phyloP scores from a whole-genome alignment of 2,888 invertebrate species.

The Daptonema setosum region DNA sequence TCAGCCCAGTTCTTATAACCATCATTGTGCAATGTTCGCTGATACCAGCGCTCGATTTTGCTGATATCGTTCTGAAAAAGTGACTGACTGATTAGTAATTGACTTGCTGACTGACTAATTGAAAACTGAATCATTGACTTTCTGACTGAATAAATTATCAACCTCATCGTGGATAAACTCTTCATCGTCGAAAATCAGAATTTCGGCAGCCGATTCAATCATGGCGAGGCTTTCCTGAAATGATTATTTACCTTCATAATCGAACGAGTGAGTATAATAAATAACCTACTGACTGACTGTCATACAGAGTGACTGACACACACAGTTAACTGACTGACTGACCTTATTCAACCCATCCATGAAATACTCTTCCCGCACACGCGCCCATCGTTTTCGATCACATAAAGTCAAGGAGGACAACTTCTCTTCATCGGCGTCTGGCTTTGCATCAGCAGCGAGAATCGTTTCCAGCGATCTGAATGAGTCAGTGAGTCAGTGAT shows the following conservation, averaged over 20 bases:
- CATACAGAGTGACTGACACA: too few species aligned
- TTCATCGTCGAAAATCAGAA: slow-evolving; percentile 67
- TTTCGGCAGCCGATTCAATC: slow-evolving; percentile 71
- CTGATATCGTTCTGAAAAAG: slow-evolving; percentile 24
- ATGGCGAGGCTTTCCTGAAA: slow-evolving; percentile 58
- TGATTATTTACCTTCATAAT: too few species aligned
- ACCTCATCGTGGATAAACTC: slow-evolving; percentile 66
- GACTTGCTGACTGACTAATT: neutral
- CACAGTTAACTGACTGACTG: too few species aligned
- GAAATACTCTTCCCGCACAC: slow-evolving; percentile 51
- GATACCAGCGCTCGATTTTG: slow-evolving; percentile 58
- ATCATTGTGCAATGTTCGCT: slow-evolving; percentile 66
- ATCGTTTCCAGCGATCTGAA: too few species aligned
- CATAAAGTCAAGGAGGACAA: slow-evolving; percentile 77
- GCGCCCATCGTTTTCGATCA: slow-evolving; percentile 59
- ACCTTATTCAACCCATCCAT: slow-evolving; percentile 51
- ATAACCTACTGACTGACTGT: too few species aligned
- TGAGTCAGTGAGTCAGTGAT: too few species aligned
- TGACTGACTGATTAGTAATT: neutral
- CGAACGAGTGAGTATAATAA: too few species aligned
- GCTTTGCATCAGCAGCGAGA: slow-evolving; percentile 45
- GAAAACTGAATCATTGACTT: too few species aligned
- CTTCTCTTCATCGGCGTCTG: slow-evolving; percentile 56
- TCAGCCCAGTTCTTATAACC: slow-evolving; percentile 95
- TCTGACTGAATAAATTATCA: too few species aligned